These are phyloP conservation scores for Trisateles emortualis DNA, from an alignment of 2,888 invertebrate species.

Conservation along the genomic window DNA sequence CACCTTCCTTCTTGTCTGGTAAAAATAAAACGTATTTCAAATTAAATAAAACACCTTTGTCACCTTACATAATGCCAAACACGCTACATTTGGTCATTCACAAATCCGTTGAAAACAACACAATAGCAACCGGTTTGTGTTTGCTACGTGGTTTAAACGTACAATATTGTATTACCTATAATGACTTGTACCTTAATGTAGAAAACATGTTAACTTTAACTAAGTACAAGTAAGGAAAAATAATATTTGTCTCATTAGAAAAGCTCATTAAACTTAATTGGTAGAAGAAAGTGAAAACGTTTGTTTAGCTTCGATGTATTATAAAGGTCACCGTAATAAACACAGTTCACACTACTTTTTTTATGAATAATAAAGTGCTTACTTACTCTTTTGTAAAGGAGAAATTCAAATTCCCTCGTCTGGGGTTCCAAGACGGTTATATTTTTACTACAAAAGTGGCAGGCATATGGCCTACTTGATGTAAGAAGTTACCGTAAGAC, in stretches of 20 bases:
- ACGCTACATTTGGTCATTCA: background rate
- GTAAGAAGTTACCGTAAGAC: no score
- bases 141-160: background rate
- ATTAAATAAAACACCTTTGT: background rate
- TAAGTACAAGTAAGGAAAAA: background rate
- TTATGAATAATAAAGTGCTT: no score
- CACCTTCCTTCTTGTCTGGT: no score
- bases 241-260: slow-evolving; percentile 2
- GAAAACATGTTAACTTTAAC: background rate
- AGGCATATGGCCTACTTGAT: no score
- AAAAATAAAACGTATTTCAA: no score
- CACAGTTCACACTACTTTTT: no score
- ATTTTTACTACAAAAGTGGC: no score
- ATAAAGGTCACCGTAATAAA: no score
- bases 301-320: no score
- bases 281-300: background rate
- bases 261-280: background rate
- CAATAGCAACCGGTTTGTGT: background rate
- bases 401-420: no score
- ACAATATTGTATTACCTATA: background rate
- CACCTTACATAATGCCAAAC: background rate
- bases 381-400: no score
- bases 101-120: background rate
- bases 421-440: no score
- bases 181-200: slow-evolving; percentile 1